Evolutionary conservation across 2,113 vertebrate species (phyloP).

Genomic region (Columba janthina): DNA sequence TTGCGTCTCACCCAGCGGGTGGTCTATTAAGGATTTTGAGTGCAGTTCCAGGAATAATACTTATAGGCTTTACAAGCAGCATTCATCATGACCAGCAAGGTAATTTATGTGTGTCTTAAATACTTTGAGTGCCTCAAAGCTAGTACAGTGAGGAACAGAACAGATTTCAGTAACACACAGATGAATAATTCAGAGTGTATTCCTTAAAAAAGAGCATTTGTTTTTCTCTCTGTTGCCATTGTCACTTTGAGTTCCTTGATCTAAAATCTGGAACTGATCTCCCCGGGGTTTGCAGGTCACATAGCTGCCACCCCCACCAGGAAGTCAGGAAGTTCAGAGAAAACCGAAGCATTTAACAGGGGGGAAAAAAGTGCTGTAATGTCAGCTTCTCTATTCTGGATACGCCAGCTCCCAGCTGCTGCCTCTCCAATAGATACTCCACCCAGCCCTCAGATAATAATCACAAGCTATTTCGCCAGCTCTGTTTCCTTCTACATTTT

Average conservation of each 20-base stretch:
- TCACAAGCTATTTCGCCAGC: conserved; percentile 36
- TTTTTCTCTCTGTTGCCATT: conserved; percentile 19
- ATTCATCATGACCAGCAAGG: not conserved
- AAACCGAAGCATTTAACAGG: not conserved
- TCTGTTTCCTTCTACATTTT: conserved; percentile 57
- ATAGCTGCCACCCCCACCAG: not conserved
- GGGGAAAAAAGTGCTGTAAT: conserved; percentile 30
- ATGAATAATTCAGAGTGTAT: conserved; percentile 43
- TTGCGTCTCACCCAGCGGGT: not conserved
- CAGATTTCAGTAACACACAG: not conserved
- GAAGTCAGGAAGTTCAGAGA: conserved; percentile 45
- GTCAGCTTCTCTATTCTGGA: conserved; percentile 59
- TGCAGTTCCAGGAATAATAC: not conserved
- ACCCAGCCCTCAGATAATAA: conserved; percentile 70
- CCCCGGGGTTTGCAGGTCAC: not conserved
- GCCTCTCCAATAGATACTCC: conserved; percentile 59
- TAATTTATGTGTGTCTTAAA: conserved; percentile 34
- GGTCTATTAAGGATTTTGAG: not conserved
- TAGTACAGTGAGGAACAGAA: not conserved
- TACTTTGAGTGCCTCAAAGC: not conserved
- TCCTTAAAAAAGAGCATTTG: conserved; percentile 11
- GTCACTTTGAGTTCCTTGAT: not conserved
- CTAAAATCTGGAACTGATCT: not conserved
- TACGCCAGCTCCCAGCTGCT: not conserved
- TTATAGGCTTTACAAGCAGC: not conserved